Base-by-base conservation (phyloP, 2,888 invertebrate species). In the Perizoma flavofasciatum region DNA sequence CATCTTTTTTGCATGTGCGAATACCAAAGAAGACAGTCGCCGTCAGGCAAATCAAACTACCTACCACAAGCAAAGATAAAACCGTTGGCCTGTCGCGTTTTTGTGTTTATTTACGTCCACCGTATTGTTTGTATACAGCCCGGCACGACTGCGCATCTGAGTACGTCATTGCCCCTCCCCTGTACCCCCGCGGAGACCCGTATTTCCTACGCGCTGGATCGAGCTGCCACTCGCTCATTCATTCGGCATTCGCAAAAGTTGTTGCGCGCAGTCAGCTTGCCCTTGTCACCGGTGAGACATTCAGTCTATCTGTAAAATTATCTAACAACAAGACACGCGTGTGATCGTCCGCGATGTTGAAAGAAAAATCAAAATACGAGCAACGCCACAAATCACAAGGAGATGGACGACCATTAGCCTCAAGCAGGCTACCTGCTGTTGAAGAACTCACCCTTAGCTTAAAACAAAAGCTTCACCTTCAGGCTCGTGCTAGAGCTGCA, bases 101-200 rank as follows among this genome's bases (percentile, higher is more conserved):
- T 86, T 83, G 85, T 92, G 91, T 92, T 92, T 92, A 92, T 92
- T 92, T 92, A 92, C 92, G 92, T 92, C 91, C 91, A 81, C 82
- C 86, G 90, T 89, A 90, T 92, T 91, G 91, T 92, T 92, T 92
- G 92, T 92, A 92, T 89, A 92, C 92, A 92, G 87, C 85, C 89
- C 89, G 90, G 89, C 88, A 86, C 89, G 89, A 84, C 89, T 92
- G 92, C 92, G 92, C 92, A 91, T 88, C 88, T 78, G 83, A 76
- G 80, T 82, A 88, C 90, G 91, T 89, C 91, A 89, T 78, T 67
- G 72, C 85, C 83, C 80, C 85, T 79, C 81, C 79, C 73, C 72
- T 70, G 63, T 66, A 58, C 77, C 85, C 85, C 87, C 88, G 83
- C 83, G 67, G 77, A 82, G 80, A 78, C 86, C 88, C 77, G 83